A percentile compares a stretch with the other conserved stretches of the same genome.
These are phyloP conservation scores for Calcarius lapponicus DNA, from an alignment of 2,797 vertebrate genomes.

Conservation along the genomic window DNA sequence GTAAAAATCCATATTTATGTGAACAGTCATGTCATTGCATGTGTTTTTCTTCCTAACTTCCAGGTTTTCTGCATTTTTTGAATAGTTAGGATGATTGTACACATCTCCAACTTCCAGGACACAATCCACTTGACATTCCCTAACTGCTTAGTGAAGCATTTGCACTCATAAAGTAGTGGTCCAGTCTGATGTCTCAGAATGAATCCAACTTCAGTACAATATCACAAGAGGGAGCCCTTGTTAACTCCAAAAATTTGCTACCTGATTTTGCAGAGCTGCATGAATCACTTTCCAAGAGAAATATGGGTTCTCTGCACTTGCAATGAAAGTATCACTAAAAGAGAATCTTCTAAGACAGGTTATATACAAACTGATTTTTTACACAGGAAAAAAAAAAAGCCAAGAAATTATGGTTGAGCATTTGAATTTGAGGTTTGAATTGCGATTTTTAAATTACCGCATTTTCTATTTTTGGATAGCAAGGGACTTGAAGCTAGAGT, in stretches of 20 bases:
- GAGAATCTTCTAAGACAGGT: neutral
- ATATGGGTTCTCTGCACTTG: neutral
- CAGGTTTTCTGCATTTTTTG: neutral
- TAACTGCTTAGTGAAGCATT: neutral
- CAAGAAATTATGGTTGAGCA: neutral
- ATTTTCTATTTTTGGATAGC: neutral
- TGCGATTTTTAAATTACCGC: neutral
- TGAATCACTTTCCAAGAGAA: neutral
- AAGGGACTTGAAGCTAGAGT: neutral
- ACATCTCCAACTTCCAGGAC: neutral
- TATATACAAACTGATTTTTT: neutral
- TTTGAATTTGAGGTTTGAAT: neutral
- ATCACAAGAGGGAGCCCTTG: constrained; percentile 59
- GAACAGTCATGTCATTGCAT: neutral
- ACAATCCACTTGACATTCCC: neutral
- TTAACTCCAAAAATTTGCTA: neutral
- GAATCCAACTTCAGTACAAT: neutral
- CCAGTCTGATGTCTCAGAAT: neutral
- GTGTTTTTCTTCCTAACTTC: neutral
- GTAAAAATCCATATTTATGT: neutral
- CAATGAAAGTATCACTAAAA: neutral
- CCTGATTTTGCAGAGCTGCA: neutral
- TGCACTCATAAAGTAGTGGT: neutral
- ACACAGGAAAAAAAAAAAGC: neutral
- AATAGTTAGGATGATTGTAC: neutral